Percentiles rank a stretch among this genome's conserved stretches.
Conservation (phyloP, 1,140 invertebrate species). For the Nylanderia fulva region DNA sequence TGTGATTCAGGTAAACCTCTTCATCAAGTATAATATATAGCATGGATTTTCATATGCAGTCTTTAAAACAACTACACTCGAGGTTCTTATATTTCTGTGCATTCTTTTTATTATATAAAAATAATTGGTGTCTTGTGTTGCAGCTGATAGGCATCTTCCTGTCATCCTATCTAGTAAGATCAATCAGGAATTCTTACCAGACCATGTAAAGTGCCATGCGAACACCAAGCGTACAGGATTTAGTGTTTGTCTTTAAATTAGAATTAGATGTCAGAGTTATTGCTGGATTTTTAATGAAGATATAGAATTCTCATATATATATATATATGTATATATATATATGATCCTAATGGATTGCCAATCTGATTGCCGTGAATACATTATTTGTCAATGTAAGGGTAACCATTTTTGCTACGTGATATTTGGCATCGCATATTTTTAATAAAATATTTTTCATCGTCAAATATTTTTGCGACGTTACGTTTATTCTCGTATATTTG, state of each 20-base stretch:
- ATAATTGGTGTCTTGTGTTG: constrained; percentile 54
- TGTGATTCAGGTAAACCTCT: constrained; percentile 89
- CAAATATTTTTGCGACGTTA: neutral
- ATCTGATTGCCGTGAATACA: constrained; percentile 13
- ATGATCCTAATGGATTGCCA: neutral
- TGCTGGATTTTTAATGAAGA: neutral
- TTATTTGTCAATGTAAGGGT: constrained; percentile 3
- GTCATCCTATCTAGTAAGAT: constrained; percentile 88
- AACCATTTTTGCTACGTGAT: neutral
- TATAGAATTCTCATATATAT: neutral
- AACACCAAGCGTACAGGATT: neutral
- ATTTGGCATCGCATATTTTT: neutral
- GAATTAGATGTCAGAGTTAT: neutral
- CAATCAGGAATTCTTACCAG: constrained; percentile 88
- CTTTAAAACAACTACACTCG: neutral
- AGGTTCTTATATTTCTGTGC: neutral
- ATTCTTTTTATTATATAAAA: constrained; percentile 32
- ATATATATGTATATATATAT: too few species aligned
- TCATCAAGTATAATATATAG: neutral
- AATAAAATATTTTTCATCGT: constrained; percentile 23
- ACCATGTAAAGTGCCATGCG: constrained; percentile 84
- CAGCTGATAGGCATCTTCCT: constrained; percentile 89
- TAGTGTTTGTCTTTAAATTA: neutral
- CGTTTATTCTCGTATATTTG: neutral
- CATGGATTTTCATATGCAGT: neutral